phyloP scores from a whole-genome alignment of 30 jellyfish, hydroid and myxozoan species.

The Mastigias papua region DNA sequence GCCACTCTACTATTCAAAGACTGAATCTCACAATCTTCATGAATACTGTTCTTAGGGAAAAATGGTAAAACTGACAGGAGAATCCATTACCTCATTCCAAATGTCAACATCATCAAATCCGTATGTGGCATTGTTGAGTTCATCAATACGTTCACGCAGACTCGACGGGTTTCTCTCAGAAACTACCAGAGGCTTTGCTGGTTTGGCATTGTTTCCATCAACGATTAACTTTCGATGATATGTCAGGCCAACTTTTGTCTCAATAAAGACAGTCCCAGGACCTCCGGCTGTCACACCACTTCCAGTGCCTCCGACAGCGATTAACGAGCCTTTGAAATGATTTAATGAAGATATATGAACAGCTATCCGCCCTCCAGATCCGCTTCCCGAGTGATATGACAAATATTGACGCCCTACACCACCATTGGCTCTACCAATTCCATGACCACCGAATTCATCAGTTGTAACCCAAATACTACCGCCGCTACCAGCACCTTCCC shows the following conservation, averaged over 20 bases:
- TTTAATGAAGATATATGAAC: slow-evolving; percentile 33
- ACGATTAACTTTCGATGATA: slow-evolving; percentile 61
- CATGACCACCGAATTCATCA: slow-evolving; percentile 69
- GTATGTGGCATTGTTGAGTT: slow-evolving; percentile 66
- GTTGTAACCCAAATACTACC: slow-evolving; percentile 72
- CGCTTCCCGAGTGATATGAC: slow-evolving; percentile 58
- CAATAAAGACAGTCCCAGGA: slow-evolving; percentile 70
- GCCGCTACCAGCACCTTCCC: slow-evolving; percentile 83
- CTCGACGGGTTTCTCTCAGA: slow-evolving; percentile 47
- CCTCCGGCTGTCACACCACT: slow-evolving; percentile 67
- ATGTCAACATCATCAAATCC: slow-evolving; percentile 54
- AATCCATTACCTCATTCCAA: slow-evolving; percentile 28
- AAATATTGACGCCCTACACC: slow-evolving; percentile 37
- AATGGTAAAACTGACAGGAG: background rate
- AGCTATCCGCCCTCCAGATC: slow-evolving; percentile 76
- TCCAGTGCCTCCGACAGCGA: slow-evolving; percentile 65
- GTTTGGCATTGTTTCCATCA: slow-evolving; percentile 75
- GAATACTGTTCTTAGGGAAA: background rate
- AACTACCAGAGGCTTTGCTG: slow-evolving; percentile 58
- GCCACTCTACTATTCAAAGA: too few relatives aligned
- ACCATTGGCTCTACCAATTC: slow-evolving; percentile 60
- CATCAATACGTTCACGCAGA: slow-evolving; percentile 5
- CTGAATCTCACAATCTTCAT: too few relatives aligned
- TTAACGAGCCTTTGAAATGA: slow-evolving; percentile 37
- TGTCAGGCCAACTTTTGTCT: slow-evolving; percentile 38